phyloP scores from a whole-genome alignment of 2,888 invertebrate genomes.

The Ichneumon xanthorius region DNA sequence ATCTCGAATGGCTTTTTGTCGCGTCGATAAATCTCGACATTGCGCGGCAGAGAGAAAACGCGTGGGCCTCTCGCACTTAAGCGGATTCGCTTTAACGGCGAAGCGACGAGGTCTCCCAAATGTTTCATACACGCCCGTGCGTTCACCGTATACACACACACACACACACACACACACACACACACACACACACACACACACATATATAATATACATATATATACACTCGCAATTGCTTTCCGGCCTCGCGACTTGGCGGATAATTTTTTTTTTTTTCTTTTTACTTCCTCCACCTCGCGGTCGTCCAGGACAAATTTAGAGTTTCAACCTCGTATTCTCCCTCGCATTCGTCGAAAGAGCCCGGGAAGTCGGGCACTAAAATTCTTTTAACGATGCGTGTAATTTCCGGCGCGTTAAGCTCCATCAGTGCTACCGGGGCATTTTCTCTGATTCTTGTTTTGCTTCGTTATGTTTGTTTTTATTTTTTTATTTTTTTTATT shows the following conservation, averaged over 20 bases:
- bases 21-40: conserved; percentile 63
- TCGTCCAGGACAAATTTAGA: conserved; percentile 49
- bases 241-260: conserved; percentile 21
- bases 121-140: conserved; percentile 16
- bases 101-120: conserved; percentile 24
- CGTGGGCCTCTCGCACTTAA: conserved; percentile 30
- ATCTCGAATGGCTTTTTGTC: conserved; percentile 64
- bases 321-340: conserved; percentile 33
- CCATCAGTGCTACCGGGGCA: not conserved
- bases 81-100: conserved; percentile 39
- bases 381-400: conserved; percentile 54
- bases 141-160: no score
- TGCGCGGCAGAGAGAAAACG: conserved; percentile 38
- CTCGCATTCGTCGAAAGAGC: conserved; percentile 31
- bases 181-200: no score
- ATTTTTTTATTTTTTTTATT: not conserved
- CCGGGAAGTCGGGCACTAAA: conserved; percentile 36
- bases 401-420: conserved; percentile 49
- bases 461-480: not conserved
- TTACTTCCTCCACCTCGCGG: conserved; percentile 5
- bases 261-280: conserved; percentile 7
- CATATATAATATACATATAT: not conserved
- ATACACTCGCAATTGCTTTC: conserved; percentile 24
- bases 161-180: no score
- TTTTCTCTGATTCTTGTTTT: not conserved